Evolutionary conservation across 2,888 invertebrate species (phyloP).

Genomic region (Rhorus exstirpatorius): DNA sequence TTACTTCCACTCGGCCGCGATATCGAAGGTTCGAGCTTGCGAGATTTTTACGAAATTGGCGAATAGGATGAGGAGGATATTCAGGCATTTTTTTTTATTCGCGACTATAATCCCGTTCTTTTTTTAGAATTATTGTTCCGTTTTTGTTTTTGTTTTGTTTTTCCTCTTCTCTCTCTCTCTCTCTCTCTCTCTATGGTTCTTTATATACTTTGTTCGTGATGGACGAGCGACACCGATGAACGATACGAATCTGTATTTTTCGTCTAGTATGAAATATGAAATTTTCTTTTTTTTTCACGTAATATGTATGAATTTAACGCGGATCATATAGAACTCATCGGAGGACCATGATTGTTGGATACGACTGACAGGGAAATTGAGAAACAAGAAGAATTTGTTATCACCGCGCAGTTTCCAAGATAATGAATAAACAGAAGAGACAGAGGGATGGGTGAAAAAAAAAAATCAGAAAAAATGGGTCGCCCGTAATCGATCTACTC

Average conservation of each 20-base stretch:
- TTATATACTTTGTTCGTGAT: constrained; percentile 33
- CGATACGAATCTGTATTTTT: constrained; percentile 70
- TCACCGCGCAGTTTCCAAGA: constrained; percentile 56
- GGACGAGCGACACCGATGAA: constrained; percentile 69
- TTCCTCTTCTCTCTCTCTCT: constrained; percentile 23
- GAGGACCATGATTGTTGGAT: too few relatives aligned
- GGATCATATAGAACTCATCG: not conserved
- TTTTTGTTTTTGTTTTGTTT: constrained; percentile 10
- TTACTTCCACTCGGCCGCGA: constrained; percentile 71
- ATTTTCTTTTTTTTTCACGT: too few relatives aligned
- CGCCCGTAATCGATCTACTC: constrained; percentile 68
- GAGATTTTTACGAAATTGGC: constrained; percentile 22
- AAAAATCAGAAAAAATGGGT: constrained; percentile 64
- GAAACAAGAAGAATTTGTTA: constrained; percentile 34
- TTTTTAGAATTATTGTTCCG: not conserved
- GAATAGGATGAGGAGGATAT: not conserved
- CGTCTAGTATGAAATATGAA: too few relatives aligned
- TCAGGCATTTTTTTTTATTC: constrained; percentile 27
- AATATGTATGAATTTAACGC: too few relatives aligned
- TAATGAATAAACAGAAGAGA: constrained; percentile 58
- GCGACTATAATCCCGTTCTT: too few relatives aligned
- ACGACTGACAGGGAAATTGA: constrained; percentile 6
- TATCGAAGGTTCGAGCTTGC: constrained; percentile 66
- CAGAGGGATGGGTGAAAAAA: constrained; percentile 35
- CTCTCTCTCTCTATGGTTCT: too few relatives aligned